Percentiles rank a stretch among this genome's conserved stretches.
phyloP scores from a whole-genome alignment of 2,113 vertebrate genomes.

The Varanus komodoensis region DNA sequence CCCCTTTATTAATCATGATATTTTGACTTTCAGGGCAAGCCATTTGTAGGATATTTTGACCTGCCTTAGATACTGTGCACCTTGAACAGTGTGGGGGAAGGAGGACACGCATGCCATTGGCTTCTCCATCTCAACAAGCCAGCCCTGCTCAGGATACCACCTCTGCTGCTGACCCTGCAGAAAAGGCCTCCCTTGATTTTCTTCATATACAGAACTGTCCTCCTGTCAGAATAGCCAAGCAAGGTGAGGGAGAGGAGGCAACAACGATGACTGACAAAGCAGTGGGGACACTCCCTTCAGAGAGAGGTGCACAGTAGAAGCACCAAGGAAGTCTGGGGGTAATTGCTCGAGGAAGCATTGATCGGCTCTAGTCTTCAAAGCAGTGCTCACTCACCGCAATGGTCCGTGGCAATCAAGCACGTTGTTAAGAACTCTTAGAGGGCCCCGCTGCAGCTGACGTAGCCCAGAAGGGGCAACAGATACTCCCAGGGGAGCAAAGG shows the following conservation, averaged over 20 bases:
- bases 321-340: not conserved
- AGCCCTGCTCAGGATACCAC: not conserved
- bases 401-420: not conserved
- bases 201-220: not conserved
- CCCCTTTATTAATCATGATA: not conserved
- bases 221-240: not conserved
- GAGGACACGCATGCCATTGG: not conserved
- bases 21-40: not conserved
- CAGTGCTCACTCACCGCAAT: too few relatives aligned
- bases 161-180: constrained; percentile 6
- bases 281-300: constrained; percentile 18
- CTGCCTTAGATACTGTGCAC: not conserved
- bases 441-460: constrained; percentile 24
- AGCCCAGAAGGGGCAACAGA: constrained; percentile 19
- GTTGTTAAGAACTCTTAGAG: not conserved
- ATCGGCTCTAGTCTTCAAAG: not conserved
- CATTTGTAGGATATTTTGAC: not conserved
- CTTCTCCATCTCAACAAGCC: too few relatives aligned
- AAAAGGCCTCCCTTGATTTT: constrained; percentile 2
- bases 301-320: not conserved
- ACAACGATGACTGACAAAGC: constrained; percentile 6
- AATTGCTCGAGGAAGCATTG: not conserved
- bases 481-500: not conserved
- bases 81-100: not conserved
- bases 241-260: constrained; percentile 34